Evolutionary conservation across 1,140 invertebrate genomes (phyloP), one percentile per base, ranked within the genome.

Genomic region (Colletes latitarsis): DNA sequence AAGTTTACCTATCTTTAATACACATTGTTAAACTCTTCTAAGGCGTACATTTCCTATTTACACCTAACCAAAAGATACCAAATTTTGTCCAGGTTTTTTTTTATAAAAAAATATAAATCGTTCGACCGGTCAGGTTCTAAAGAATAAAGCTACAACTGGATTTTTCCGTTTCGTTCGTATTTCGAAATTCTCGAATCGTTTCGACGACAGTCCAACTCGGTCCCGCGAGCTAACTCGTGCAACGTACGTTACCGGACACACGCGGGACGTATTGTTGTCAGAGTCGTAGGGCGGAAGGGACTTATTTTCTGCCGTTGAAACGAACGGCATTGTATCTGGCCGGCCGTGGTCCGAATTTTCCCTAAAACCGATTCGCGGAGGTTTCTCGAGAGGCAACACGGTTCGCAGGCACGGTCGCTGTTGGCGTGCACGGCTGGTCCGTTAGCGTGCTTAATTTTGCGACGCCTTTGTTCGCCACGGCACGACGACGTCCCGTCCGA

Each of bases 361-460:
- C 41, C 2, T 9, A n/a, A 57, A 66, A 55, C 12, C 19, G 52
- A 52, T 77, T 60, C 53, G 53, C 15, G 64, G 17, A 3, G 53
- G 21, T 52, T 21, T n/a, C 17, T 71, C n/a, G 46, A 71, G 64
- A 15, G 49, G 14, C 52, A 1, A 12, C 39, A 41, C 41, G 63
- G 52, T 30, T 30, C 30, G 30, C 30, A 30, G 30, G 30, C 15
- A 6, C 17, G 14, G 4, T 19, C 14, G 21, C 19, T 30, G 49
- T 6, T 6, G 17, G 17, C 6, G 17, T 57, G 19, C 55, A 21
- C 21, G 4, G n/a, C 17, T 49, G 17, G 53, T 62, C 17, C 52
- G 67, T 71, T 77, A 71, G 76, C 66, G n/a, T 66, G 66, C 55
- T 71, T 77, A 77, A 77, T 77, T 77, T 52, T 14, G 21, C 52